phyloP scores from a whole-genome alignment of 2,888 invertebrate genomes.

The Poecilobothrus nobilitatus region DNA sequence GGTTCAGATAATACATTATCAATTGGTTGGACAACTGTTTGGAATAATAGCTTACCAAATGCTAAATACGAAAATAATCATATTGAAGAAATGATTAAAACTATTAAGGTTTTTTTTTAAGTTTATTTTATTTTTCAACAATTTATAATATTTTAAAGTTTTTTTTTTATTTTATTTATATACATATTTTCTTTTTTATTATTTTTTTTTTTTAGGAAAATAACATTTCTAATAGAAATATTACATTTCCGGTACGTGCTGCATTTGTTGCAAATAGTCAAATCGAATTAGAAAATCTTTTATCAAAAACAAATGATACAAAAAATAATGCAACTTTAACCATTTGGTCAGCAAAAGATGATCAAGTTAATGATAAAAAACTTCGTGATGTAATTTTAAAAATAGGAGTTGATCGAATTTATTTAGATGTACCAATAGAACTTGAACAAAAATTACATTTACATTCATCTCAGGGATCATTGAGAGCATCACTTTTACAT shows the following conservation, averaged over 20 bases:
- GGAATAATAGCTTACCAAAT: conserved; percentile 46
- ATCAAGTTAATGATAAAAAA: conserved; percentile 57
- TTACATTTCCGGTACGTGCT: conserved; percentile 75
- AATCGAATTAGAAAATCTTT: conserved; percentile 48
- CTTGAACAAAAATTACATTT: conserved; percentile 46
- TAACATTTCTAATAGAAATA: conserved; percentile 42
- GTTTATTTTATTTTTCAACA: too few relatives aligned
- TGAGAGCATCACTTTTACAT: background rate
- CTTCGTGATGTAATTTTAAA: conserved; percentile 58
- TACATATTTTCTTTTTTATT: too few relatives aligned
- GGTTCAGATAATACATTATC: conserved; percentile 55
- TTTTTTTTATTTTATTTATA: too few relatives aligned
- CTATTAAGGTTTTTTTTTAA: conserved; percentile 42
- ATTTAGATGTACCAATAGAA: conserved; percentile 66
- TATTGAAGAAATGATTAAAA: conserved; percentile 59
- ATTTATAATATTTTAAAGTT: too few relatives aligned
- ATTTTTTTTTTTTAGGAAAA: conserved; percentile 25
- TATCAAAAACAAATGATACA: conserved; percentile 46
- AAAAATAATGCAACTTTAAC: conserved; percentile 55
- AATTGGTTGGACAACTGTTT: conserved; percentile 77
- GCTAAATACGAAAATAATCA: conserved; percentile 56
- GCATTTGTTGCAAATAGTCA: conserved; percentile 59
- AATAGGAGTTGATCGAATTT: conserved; percentile 60
- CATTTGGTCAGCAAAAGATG: conserved; percentile 65
- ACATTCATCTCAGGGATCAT: background rate